phyloP scores from a whole-genome alignment of 2,888 invertebrate species.

The Synergus umbraculus region DNA sequence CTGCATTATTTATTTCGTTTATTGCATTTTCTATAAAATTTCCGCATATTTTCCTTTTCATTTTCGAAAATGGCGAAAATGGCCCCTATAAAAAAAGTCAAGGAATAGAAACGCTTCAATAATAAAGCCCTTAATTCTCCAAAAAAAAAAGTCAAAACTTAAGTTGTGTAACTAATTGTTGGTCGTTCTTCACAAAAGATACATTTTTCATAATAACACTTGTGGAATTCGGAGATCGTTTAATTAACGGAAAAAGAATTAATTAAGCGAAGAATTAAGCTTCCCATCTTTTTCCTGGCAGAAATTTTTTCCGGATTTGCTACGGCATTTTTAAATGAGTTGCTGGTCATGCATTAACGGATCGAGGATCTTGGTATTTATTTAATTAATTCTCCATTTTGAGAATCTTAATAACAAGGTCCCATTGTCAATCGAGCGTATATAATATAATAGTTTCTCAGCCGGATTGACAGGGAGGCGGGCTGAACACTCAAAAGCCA shows the following conservation, averaged over 20 bases:
- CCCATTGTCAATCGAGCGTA: slow-evolving; percentile 1
- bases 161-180: too few species aligned
- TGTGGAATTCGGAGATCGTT: background rate
- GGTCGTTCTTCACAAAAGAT: too few species aligned
- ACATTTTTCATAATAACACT: background rate
- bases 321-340: background rate
- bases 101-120: background rate
- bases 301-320: background rate
- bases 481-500: slow-evolving; percentile 33
- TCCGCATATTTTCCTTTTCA: background rate
- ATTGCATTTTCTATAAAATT: background rate
- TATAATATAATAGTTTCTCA: slow-evolving; percentile 20
- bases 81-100: slow-evolving; percentile 15
- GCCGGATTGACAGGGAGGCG: slow-evolving; percentile 37
- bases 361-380: background rate
- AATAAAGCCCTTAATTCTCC: too few species aligned
- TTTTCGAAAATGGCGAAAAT: background rate
- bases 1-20: slow-evolving; percentile 39
- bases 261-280: background rate
- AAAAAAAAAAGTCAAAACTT: too few species aligned
- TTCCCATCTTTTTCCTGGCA: background rate
- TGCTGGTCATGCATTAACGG: background rate
- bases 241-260: background rate
- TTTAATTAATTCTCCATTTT: slow-evolving; percentile 36
- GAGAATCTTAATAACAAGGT: slow-evolving; percentile 36